Evolutionary conservation across 2,797 vertebrate genomes (phyloP).

Genomic region (Crypturellus tataupa): DNA sequence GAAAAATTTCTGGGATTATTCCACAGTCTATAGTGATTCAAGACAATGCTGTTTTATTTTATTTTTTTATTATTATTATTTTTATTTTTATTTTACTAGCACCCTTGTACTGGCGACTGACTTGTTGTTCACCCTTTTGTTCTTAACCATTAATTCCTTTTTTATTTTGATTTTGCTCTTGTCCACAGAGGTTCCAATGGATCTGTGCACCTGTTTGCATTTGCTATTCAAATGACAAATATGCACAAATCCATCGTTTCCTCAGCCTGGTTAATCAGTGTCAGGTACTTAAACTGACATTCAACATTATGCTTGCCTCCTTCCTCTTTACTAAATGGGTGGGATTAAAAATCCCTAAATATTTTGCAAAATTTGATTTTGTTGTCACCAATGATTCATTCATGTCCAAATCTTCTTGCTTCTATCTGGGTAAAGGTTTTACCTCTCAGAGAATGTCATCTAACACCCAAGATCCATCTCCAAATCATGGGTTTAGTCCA

Average conservation of each 20-base stretch:
- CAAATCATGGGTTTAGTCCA: neutral
- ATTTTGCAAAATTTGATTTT: neutral
- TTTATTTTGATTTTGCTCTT: neutral
- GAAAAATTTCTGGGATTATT: neutral
- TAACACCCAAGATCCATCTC: neutral
- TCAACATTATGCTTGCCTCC: neutral
- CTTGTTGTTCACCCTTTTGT: neutral
- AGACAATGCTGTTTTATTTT: accelerated
- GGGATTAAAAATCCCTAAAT: neutral
- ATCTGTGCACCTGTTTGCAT: neutral
- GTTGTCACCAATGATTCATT: neutral
- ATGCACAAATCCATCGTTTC: neutral
- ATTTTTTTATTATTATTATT: too few relatives aligned
- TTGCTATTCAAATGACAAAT: neutral
- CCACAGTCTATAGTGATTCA: neutral
- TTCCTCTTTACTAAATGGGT: neutral
- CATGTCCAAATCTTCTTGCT: neutral
- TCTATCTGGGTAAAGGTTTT: neutral
- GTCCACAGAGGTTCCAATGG: neutral
- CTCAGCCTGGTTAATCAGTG: neutral
- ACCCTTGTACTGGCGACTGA: neutral
- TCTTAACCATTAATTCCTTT: neutral
- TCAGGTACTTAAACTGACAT: neutral
- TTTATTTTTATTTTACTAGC: neutral
- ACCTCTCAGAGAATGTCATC: neutral